Evolutionary conservation across 2,888 invertebrate species (phyloP).

Genomic region (Cyaniris semiargus): DNA sequence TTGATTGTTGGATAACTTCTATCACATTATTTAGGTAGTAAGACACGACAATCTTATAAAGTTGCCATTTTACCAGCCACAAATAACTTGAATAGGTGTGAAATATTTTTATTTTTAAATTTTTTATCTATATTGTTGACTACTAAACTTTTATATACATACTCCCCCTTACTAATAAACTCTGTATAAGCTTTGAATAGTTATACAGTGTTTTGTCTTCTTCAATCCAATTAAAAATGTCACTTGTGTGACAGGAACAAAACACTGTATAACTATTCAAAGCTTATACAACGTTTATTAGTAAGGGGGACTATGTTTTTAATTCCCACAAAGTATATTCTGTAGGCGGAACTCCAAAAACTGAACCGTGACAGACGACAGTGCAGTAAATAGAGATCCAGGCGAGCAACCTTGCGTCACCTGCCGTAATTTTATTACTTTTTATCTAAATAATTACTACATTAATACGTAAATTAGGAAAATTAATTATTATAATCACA

Average conservation of each 20-base stretch:
- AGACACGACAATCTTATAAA: neutral
- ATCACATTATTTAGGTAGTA: neutral
- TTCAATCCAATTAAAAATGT: too few species aligned
- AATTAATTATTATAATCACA: conserved; percentile 10
- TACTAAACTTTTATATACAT: neutral
- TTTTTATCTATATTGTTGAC: too few species aligned
- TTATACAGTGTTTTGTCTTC: too few species aligned
- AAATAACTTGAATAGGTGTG: too few species aligned
- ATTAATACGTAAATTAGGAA: conserved; percentile 20
- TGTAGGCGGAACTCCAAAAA: neutral
- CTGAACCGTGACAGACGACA: conserved; percentile 1
- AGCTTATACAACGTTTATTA: too few species aligned
- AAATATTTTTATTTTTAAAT: too few species aligned
- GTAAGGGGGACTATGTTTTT: neutral
- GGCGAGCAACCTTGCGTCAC: conserved; percentile 11
- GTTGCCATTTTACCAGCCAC: too few species aligned
- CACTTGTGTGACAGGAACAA: too few species aligned
- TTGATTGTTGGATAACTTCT: neutral
- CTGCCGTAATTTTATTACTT: conserved; percentile 22
- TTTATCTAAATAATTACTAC: conserved; percentile 22
- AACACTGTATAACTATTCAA: too few species aligned
- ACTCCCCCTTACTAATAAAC: too few species aligned
- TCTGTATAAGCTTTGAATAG: too few species aligned
- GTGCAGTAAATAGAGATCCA: conserved; percentile 1
- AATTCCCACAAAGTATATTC: neutral